phyloP scores from a whole-genome alignment of 2,113 vertebrate species.

The Zapus hudsonius region DNA sequence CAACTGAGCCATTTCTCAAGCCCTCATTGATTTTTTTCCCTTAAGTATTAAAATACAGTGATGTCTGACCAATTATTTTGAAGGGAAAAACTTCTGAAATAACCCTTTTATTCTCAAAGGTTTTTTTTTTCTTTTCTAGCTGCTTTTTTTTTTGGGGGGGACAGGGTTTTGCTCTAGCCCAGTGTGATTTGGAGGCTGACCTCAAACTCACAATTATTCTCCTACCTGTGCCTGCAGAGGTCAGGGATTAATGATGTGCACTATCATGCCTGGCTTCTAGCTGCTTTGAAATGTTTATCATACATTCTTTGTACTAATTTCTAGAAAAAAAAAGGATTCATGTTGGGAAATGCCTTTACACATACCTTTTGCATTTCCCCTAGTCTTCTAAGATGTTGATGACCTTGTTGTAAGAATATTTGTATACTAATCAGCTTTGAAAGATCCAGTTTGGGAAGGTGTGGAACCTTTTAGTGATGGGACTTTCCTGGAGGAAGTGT shows the following conservation, averaged over 20 bases:
- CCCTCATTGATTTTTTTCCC: no score
- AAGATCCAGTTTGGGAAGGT: background rate
- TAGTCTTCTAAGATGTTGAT: background rate
- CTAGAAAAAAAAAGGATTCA: background rate
- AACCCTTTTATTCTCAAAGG: background rate
- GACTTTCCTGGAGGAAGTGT: no score
- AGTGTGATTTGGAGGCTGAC: no score
- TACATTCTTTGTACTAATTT: background rate
- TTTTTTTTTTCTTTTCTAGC: background rate
- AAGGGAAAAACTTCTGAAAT: slow-evolving; percentile 26
- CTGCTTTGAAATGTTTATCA: background rate
- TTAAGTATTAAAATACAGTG: background rate
- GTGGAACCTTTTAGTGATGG: no score
- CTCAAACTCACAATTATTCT: no score
- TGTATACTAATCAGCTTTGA: background rate
- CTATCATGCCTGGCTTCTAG: background rate
- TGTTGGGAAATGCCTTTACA: background rate
- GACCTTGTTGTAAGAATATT: background rate
- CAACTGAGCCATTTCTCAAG: no score
- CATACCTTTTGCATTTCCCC: background rate
- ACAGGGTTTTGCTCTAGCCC: no score
- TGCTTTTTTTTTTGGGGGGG: no score
- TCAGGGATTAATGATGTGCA: no score
- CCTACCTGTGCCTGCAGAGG: no score
- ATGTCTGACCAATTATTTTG: background rate